phyloP scores from a whole-genome alignment of 2,797 vertebrate genomes.

The Falco peregrinus region DNA sequence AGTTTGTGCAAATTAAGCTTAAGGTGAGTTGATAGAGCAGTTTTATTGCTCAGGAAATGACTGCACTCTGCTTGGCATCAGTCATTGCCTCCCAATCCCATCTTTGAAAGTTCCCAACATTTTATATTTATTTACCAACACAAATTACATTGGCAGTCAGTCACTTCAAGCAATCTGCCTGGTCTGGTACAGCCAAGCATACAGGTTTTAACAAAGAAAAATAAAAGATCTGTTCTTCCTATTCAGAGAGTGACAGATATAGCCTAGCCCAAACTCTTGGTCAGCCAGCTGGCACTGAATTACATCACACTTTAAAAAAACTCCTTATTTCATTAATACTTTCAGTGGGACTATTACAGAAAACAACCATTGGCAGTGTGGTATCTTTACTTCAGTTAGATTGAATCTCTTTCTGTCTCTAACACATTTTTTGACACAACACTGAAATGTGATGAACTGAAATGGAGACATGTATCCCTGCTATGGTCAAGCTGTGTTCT shows the following conservation, averaged over 20 bases:
- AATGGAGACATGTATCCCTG: not conserved
- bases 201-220: constrained; percentile 35
- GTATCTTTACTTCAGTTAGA: not conserved
- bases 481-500: not conserved
- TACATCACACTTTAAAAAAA: not conserved
- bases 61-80: constrained; percentile 10
- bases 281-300: constrained; percentile 29
- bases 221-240: constrained; percentile 21
- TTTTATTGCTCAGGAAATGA: constrained; percentile 48
- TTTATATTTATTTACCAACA: constrained; percentile 67
- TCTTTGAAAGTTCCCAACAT: constrained; percentile 51
- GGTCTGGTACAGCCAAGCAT: constrained; percentile 28
- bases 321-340: constrained; percentile 13
- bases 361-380: not conserved
- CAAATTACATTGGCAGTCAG: constrained; percentile 57
- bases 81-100: not conserved
- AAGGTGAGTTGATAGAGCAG: constrained; percentile 27
- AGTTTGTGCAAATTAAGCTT: constrained; percentile 42
- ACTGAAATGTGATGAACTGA: constrained; percentile 23
- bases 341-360: not conserved
- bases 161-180: constrained; percentile 53
- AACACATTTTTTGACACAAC: not conserved
- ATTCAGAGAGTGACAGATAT: not conserved
- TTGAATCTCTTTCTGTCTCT: not conserved
- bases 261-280: not conserved